These are phyloP conservation scores for Camelus bactrianus DNA, from an alignment of 2,113 vertebrate species.

Conservation along the genomic window DNA sequence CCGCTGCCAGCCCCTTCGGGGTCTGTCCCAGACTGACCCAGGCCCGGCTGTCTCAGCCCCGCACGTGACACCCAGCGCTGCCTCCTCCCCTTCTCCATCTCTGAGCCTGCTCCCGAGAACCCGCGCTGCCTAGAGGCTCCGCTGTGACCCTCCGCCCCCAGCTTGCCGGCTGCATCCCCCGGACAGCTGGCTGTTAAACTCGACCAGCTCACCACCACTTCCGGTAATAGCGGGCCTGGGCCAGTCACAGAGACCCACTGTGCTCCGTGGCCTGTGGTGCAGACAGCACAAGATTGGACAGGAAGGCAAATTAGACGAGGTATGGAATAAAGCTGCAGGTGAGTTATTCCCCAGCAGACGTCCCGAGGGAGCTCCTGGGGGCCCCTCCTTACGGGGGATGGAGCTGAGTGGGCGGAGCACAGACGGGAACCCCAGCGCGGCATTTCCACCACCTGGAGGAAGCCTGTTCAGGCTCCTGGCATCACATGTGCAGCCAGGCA, in stretches of 20 bases:
- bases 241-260: background rate
- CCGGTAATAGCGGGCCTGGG: background rate
- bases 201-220: background rate
- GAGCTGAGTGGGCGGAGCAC: background rate
- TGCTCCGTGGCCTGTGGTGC: background rate
- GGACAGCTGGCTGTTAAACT: background rate
- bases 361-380: background rate
- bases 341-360: background rate
- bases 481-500: background rate
- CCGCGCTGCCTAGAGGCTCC: background rate
- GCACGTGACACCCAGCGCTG: fast-evolving
- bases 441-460: background rate
- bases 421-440: background rate
- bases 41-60: background rate
- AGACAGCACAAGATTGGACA: background rate
- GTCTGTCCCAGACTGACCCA: background rate
- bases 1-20: background rate
- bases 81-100: background rate
- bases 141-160: background rate
- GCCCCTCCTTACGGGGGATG: background rate
- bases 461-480: background rate
- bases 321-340: background rate
- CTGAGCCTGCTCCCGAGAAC: background rate
- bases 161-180: background rate
- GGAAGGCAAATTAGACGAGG: background rate